These are phyloP conservation scores for Lepus europaeus DNA, from an alignment of 2,113 vertebrate genomes.

Conservation along the genomic window DNA sequence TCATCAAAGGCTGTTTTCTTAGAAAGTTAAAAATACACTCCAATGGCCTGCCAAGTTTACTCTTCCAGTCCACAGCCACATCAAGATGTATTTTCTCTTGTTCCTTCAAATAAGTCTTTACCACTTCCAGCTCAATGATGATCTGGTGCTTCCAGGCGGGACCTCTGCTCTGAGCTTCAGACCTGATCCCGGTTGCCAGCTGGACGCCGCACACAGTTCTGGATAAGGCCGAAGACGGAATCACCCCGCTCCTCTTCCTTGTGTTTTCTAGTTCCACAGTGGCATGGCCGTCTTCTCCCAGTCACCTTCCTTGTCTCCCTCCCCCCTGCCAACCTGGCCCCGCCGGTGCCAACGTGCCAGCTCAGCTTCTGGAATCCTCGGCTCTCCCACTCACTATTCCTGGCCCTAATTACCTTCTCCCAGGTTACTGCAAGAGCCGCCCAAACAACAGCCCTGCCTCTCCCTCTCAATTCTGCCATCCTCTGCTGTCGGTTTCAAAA, in stretches of 20 bases:
- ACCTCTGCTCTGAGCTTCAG: background rate
- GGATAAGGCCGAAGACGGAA: background rate
- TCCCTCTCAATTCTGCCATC: background rate
- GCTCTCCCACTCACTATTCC: background rate
- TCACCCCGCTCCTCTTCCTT: background rate
- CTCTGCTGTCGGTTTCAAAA: background rate
- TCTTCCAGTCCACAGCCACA: background rate
- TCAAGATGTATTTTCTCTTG: conserved; percentile 31
- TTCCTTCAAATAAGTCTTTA: conserved; percentile 38
- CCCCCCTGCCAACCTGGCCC: background rate
- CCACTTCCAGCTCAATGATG: conserved; percentile 23
- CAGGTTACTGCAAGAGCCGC: background rate
- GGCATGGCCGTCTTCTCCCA: background rate
- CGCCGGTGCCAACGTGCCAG: background rate
- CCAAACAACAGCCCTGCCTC: background rate
- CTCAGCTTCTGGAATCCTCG: background rate
- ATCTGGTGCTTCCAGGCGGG: background rate
- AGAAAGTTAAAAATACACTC: conserved; percentile 29
- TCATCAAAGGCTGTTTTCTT: conserved; percentile 47
- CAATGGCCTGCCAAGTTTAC: conserved; percentile 6
- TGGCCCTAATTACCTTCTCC: background rate
- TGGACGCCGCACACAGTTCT: background rate
- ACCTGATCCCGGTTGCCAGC: background rate
- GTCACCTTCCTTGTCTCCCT: background rate
- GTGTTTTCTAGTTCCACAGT: background rate